Base-by-base conservation (phyloP, 2,797 vertebrate genomes). In the Enteromius argenteus region DNA sequence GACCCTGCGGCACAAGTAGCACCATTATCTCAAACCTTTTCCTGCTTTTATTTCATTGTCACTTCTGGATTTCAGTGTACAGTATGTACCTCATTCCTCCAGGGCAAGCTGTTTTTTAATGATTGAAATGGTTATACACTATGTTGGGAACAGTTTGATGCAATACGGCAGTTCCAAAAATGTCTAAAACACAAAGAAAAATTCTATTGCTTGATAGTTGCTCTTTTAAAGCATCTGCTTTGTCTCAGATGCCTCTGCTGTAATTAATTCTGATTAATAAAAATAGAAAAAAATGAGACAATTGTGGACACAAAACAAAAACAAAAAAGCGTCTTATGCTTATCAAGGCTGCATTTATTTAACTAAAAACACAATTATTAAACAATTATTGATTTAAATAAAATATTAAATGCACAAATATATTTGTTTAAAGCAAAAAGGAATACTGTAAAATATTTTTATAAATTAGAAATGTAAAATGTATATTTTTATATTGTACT, bases 21-120 rank as follows among this genome's bases (percentile, higher is more conserved):
- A 1, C 23, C 46, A 44, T 80, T 58, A 56, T 71, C 37, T 32
- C 4, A 60, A 60, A 35, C 7, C 15, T 19, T 35, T 32, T 46
- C 42, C 68, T 62, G 68, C 37, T 81, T 60, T 79, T 68, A 79
- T 79, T 68, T 79, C 44, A 23, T 23, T 67, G 56, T 68, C 4
- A 53, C 72, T 13, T 53, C 19, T 32, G 9, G 49, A 37, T 79
- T 68, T 80, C 14, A 53, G 49, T 37, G 30, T 56, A 56, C 51
- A 56, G 21, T 56, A 21, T 9, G 3, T 23, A 66, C 19, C 42
- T n/a, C 17, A 15, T 72, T 81, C 13, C 17, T 72, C 39, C 58
- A 72, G 67, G 51, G 35, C 11, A 44, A 21, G 39, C 0, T 14
- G 15, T 71, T 30, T 69, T 56, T 21, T 21, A 60, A 72, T 60